Conservation (phyloP, 2,113 vertebrate genomes). For the Callaeas wilsoni region DNA sequence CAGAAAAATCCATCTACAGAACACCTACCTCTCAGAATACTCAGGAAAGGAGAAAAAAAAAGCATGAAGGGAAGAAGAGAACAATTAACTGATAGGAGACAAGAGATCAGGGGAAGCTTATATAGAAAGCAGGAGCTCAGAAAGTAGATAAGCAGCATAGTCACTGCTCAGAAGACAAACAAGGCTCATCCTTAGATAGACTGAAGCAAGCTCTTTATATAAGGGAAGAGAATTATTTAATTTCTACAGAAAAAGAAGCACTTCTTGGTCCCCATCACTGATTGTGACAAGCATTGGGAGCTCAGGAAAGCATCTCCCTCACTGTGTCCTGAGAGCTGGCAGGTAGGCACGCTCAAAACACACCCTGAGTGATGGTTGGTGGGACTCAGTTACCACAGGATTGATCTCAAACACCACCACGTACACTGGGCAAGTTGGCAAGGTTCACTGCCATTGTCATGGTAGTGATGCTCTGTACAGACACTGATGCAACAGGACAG, state of each 20-base stretch:
- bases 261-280: neutral
- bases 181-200: neutral
- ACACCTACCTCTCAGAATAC: neutral
- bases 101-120: neutral
- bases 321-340: fast-evolving
- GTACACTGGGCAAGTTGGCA: no score
- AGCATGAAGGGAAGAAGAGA: neutral
- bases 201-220: neutral
- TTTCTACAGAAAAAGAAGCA: neutral
- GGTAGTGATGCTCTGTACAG: neutral
- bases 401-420: fast-evolving
- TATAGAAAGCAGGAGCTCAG: neutral
- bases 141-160: neutral
- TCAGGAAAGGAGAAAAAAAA: neutral
- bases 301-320: neutral
- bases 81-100: neutral
- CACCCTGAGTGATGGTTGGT: neutral
- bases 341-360: neutral
- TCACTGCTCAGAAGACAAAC: neutral
- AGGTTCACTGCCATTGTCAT: neutral
- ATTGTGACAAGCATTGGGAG: neutral
- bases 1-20: neutral
- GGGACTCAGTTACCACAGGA: neutral
- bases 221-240: neutral
- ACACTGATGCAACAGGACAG: neutral